Percentiles rank a stretch among this genome's conserved stretches.
phyloP scores from a whole-genome alignment of 2,888 invertebrate genomes.

The Polia nebulosa region DNA sequence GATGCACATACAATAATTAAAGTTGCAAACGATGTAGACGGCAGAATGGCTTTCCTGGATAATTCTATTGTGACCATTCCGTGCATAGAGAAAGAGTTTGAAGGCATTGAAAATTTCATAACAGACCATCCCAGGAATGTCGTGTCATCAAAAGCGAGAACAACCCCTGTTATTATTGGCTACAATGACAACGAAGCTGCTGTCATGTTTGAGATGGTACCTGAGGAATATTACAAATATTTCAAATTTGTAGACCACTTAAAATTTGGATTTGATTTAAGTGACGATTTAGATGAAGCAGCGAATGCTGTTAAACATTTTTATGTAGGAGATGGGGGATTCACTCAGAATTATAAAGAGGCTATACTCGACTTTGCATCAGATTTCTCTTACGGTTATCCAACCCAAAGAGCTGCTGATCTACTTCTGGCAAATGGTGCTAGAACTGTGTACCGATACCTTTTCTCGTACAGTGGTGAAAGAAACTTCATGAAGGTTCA shows the following conservation, averaged over 20 bases:
- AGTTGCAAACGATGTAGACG: constrained; percentile 15
- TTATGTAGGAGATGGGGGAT: constrained; percentile 48
- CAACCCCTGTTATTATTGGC: constrained; percentile 45
- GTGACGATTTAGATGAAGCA: constrained; percentile 23
- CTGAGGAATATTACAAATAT: background rate
- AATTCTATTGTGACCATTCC: constrained; percentile 3
- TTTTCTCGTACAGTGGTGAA: constrained; percentile 49
- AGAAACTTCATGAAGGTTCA: constrained; percentile 25
- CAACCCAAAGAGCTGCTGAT: constrained; percentile 36
- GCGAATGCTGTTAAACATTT: constrained; percentile 28
- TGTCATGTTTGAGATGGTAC: background rate
- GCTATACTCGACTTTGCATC: constrained; percentile 26
- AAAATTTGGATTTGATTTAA: constrained; percentile 31
- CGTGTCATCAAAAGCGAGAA: constrained; percentile 25
- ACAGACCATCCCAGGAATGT: constrained; percentile 39
- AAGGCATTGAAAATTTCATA: constrained; percentile 48
- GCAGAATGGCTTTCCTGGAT: background rate
- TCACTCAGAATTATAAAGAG: constrained; percentile 17
- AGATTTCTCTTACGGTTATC: constrained; percentile 39
- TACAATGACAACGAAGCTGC: constrained; percentile 40
- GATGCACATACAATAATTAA: constrained; percentile 29
- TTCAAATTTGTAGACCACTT: constrained; percentile 16
- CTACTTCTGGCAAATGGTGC: constrained; percentile 31
- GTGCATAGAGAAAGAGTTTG: constrained; percentile 46
- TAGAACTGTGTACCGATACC: constrained; percentile 36